phyloP scores from a whole-genome alignment of 2,888 invertebrate genomes.

The Julus scanicus region DNA sequence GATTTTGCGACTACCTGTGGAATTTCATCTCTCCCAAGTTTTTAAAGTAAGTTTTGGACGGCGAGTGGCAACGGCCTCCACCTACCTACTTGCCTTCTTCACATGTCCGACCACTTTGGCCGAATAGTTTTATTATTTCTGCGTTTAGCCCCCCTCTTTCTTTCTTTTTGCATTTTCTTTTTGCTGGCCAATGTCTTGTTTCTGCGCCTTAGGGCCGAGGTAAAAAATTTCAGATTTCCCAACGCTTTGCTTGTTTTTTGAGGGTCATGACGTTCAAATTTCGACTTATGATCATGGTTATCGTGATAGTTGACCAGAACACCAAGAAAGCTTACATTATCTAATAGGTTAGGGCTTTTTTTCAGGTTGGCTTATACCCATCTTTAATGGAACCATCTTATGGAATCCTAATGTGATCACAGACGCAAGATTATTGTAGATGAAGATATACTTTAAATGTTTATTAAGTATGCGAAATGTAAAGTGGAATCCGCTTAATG shows the following conservation, averaged over 20 bases:
- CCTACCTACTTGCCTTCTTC: background rate
- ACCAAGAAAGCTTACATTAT: no score
- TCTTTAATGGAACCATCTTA: no score
- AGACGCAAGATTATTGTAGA: no score
- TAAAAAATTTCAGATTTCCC: background rate
- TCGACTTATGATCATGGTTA: background rate
- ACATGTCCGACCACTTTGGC: background rate
- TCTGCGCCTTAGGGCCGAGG: background rate
- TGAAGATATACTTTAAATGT: no score
- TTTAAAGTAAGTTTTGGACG: background rate
- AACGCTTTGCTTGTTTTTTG: background rate
- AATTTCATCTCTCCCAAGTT: background rate
- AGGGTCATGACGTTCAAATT: background rate
- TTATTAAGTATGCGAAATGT: no score
- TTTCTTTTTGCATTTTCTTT: background rate
- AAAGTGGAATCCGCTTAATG: no score
- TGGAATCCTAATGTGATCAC: no score
- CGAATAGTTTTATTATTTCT: background rate
- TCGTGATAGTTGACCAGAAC: background rate
- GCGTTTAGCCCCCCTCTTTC: background rate
- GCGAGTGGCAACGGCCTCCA: conserved; percentile 1
- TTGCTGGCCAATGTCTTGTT: background rate
- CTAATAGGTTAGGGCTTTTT: no score
- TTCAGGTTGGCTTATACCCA: no score
- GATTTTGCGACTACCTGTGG: background rate